These are phyloP conservation scores for Tetrao urogallus DNA, from an alignment of 2,113 vertebrate species.

Conservation along the genomic window DNA sequence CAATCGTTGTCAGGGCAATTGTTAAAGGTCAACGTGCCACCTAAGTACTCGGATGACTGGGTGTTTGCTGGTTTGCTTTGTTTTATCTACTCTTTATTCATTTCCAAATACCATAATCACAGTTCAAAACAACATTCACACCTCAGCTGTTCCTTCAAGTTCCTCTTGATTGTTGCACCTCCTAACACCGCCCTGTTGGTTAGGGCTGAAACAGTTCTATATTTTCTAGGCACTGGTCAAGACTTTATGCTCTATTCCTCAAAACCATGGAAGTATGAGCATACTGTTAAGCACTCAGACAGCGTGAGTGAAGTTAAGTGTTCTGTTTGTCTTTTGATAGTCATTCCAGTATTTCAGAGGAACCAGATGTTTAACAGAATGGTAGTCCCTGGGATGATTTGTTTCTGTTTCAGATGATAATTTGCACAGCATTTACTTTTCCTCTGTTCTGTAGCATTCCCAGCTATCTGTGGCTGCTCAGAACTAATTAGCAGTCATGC, in stretches of 20 bases:
- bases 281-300: not conserved
- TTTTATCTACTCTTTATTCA: not conserved
- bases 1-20: fast-evolving
- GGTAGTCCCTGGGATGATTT: conserved; percentile 33
- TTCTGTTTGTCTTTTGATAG: conserved; percentile 40
- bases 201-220: not conserved
- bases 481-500: conserved; percentile 58
- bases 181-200: not conserved
- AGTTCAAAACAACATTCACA: not conserved
- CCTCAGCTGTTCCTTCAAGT: not conserved
- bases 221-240: not conserved
- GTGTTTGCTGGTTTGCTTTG: not conserved
- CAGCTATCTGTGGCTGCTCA: conserved; percentile 43
- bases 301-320: not conserved
- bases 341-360: conserved; percentile 25
- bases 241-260: not conserved
- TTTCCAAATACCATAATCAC: not conserved
- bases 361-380: conserved; percentile 33
- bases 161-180: not conserved
- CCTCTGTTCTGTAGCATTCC: conserved; percentile 24
- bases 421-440: conserved; percentile 51
- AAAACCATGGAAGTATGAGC: not conserved
- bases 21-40: not conserved
- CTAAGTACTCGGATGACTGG: not conserved
- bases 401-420: conserved; percentile 44